These are phyloP conservation scores for Nesoenas mayeri DNA, from an alignment of 2,113 vertebrate species.

Conservation along the genomic window DNA sequence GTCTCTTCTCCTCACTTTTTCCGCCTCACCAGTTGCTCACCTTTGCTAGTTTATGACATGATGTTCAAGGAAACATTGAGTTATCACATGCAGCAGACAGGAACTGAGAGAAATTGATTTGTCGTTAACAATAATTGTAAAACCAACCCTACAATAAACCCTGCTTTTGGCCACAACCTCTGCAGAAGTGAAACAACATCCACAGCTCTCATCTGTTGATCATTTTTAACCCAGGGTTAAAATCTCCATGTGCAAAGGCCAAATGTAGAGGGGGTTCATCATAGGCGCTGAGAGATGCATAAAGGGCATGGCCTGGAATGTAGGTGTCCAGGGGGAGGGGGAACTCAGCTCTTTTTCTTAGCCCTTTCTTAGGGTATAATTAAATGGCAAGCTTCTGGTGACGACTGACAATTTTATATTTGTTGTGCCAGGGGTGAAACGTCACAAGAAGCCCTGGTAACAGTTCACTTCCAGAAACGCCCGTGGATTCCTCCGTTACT, in stretches of 20 bases:
- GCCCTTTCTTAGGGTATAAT: not conserved
- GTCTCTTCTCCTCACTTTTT: slow-evolving; percentile 26
- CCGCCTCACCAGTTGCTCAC: slow-evolving; percentile 24
- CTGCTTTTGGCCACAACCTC: not conserved
- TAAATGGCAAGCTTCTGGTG: not conserved
- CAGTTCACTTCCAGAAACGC: not conserved
- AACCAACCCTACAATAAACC: slow-evolving; percentile 3
- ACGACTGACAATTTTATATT: not conserved
- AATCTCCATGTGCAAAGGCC: not conserved
- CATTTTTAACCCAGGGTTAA: not conserved
- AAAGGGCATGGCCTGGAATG: not conserved
- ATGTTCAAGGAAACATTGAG: slow-evolving; percentile 8
- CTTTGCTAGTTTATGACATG: slow-evolving; percentile 35
- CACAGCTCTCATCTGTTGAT: not conserved
- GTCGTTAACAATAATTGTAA: slow-evolving; percentile 39
- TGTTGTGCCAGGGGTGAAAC: not conserved
- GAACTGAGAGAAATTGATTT: slow-evolving; percentile 22
- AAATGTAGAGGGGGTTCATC: not conserved
- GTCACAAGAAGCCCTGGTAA: not conserved
- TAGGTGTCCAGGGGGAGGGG: not conserved
- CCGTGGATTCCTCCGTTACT: accelerated
- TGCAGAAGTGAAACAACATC: not conserved
- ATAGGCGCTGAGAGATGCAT: not conserved
- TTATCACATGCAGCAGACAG: slow-evolving; percentile 47
- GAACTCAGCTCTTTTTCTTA: not conserved